Evolutionary conservation across 2,113 vertebrate species (phyloP), one percentile per base, ranked within the genome.

Genomic region (Eubucco bourcierii): DNA sequence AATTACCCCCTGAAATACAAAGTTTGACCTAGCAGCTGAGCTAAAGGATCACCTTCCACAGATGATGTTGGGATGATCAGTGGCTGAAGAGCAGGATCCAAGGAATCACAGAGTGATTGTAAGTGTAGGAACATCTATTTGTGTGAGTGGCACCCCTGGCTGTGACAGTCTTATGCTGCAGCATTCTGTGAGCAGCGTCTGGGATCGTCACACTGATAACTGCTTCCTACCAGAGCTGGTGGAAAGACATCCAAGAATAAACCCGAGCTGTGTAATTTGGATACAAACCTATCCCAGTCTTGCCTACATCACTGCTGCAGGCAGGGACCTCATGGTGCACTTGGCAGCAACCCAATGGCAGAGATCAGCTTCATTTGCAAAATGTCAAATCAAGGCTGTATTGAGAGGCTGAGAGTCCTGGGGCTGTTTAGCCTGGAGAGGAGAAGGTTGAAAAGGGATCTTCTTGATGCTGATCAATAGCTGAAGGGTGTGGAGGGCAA

Each of bases 361-460:
- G 31, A 29, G 70, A 52, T 23, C 39, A 37, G 70, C 61, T 33
- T 41, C 1, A 0, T 21, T 8, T 16, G 65, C 34, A 34, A 55
- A 25, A 37, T 9, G 33, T 21, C 21, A 41, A 9, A 18, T 58
- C 52, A 19, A 55, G 87, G 4, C 23, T 52, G 50, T 23, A 52
- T 12, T 52, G 44, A 31, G 80, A 60, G 0, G 2, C 46, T 7
- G 52, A 0, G 1, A 52, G 50, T 25, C 50, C 50, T 52, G 23
- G 50, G 50, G 23, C 50, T 24, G 50, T 52, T 24, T 12, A 52
- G 50, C 50, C 50, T 52, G 50, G 50, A 52, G 12, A 52, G 47
- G 20, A 23, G 21, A 46, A 46, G 20, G 12, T 25, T 52, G 50
- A 52, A 23, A 25, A 24, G 23, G 23, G 24, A 52, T 52, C 23